A percentile compares a stretch with the other conserved stretches of the same genome.
Conservation (phyloP, 2,113 vertebrate genomes). For the Phaethornis superciliosus region DNA sequence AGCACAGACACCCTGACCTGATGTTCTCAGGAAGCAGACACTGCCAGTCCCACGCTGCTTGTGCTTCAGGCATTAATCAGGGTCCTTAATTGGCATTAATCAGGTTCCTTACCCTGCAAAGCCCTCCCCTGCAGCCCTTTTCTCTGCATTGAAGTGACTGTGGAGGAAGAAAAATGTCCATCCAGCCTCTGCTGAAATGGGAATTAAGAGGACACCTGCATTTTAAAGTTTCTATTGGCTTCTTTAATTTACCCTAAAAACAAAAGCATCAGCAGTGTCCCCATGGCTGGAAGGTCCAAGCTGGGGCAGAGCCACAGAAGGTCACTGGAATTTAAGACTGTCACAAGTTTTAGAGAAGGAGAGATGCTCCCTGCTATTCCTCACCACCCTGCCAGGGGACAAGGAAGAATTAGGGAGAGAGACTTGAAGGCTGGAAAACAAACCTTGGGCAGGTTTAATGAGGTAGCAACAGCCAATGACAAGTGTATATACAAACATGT, state of each 20-base stretch:
- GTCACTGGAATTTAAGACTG: neutral
- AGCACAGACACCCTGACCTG: accelerated
- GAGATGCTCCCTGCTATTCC: too few species aligned
- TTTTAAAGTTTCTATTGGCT: neutral
- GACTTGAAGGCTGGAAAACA: too few species aligned
- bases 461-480: too few species aligned
- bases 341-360: too few species aligned
- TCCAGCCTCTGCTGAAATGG: neutral
- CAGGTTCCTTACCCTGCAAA: constrained; percentile 6
- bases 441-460: too few species aligned
- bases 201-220: neutral
- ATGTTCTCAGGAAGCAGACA: neutral
- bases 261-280: neutral
- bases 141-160: constrained; percentile 14
- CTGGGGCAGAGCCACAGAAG: neutral
- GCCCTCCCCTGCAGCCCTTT: constrained; percentile 25
- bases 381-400: too few species aligned
- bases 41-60: neutral
- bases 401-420: too few species aligned
- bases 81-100: constrained; percentile 39
- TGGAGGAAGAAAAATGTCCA: neutral
- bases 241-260: neutral
- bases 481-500: too few species aligned
- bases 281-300: neutral
- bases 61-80: constrained; percentile 28